Evolutionary conservation across 1,140 invertebrate genomes (phyloP).

Genomic region (Grapholita molesta): DNA sequence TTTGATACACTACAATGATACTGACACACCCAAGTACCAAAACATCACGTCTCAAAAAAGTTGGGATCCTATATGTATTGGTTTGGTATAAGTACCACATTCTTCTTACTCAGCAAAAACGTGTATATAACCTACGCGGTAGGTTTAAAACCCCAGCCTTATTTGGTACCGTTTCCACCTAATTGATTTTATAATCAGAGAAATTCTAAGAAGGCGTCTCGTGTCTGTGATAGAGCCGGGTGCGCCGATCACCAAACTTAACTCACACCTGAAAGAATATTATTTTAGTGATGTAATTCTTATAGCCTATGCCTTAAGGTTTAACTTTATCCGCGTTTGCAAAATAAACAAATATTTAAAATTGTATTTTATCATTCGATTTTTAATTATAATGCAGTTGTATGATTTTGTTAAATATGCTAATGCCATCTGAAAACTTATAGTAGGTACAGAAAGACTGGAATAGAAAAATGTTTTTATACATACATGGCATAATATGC

Average conservation of each 20-base stretch:
- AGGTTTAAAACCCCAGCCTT: neutral
- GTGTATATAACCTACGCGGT: neutral
- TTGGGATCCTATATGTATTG: too few relatives aligned
- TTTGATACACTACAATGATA: too few relatives aligned
- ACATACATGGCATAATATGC: neutral
- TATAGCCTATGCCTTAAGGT: conserved; percentile 25
- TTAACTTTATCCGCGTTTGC: neutral
- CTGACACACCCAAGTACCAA: too few relatives aligned
- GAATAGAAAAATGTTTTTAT: too few relatives aligned
- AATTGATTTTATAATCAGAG: conserved; percentile 66
- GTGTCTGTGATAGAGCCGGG: conserved; percentile 38
- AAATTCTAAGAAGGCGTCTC: conserved; percentile 51
- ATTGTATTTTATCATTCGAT: conserved; percentile 35
- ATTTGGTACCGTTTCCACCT: conserved; percentile 34
- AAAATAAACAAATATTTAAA: conserved; percentile 27
- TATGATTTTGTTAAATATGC: conserved; percentile 56
- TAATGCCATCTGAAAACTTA: too few relatives aligned
- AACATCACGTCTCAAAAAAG: too few relatives aligned
- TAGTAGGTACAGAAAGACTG: too few relatives aligned
- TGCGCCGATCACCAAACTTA: conserved; percentile 32
- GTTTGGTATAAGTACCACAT: too few relatives aligned
- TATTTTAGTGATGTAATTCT: conserved; percentile 19
- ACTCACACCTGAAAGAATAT: conserved; percentile 18
- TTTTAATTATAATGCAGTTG: conserved; percentile 61
- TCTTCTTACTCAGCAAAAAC: neutral